phyloP scores from a whole-genome alignment of 2,113 vertebrate genomes.

The Galemys pyrenaicus region DNA sequence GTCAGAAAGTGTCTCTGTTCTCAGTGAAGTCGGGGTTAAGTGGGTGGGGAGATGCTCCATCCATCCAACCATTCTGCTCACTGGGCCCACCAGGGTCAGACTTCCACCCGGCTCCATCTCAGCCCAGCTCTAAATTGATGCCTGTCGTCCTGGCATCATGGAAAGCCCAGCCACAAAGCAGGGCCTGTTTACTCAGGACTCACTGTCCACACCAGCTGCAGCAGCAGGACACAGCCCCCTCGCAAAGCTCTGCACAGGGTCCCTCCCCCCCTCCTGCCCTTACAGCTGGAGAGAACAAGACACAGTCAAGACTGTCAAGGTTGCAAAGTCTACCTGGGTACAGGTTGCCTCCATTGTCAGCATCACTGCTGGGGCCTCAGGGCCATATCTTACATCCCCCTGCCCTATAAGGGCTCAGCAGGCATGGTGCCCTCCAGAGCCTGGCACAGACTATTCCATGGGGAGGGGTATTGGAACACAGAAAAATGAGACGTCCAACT shows the following conservation, averaged over 20 bases:
- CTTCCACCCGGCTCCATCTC: neutral
- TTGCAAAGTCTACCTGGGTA: neutral
- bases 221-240: no score
- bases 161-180: neutral
- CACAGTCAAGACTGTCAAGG: neutral
- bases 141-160: neutral
- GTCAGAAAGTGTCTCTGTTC: neutral
- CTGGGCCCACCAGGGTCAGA: neutral
- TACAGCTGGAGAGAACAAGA: neutral
- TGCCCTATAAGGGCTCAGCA: neutral
- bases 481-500: neutral
- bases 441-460: neutral
- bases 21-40: neutral
- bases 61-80: neutral
- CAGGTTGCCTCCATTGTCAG: neutral
- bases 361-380: neutral
- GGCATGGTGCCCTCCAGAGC: neutral
- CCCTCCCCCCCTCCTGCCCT: neutral
- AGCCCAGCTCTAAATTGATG: neutral
- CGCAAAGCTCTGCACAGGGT: neutral
- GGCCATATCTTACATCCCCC: neutral
- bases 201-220: neutral
- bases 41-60: rapidly evolving
- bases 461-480: neutral
- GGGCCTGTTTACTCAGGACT: neutral